Evolutionary conservation across 2,113 vertebrate genomes (phyloP).

Genomic region (Cryptomyrus ogoouensis): DNA sequence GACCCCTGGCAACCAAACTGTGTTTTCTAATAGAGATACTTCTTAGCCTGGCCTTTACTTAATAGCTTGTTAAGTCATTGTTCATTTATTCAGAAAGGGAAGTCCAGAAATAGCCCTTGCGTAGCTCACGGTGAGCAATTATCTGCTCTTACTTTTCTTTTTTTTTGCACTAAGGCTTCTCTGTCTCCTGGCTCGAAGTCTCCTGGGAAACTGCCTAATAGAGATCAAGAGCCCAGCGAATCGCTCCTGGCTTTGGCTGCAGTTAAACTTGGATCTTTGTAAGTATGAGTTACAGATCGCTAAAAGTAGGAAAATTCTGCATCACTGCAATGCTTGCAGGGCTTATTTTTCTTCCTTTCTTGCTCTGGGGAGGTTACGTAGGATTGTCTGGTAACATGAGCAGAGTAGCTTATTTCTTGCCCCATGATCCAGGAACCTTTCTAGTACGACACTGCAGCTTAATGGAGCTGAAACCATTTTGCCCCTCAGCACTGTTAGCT

Average conservation of each 20-base stretch:
- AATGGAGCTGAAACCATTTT: background rate
- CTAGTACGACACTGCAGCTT: background rate
- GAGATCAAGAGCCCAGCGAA: constrained; percentile 25
- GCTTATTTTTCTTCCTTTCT: background rate
- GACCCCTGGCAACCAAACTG: background rate
- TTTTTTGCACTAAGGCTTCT: constrained; percentile 25
- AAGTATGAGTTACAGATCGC: background rate
- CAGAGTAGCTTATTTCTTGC: background rate
- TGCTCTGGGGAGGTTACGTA: background rate
- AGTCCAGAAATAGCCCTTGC: constrained; percentile 15
- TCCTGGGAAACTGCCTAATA: constrained; percentile 26
- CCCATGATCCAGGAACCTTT: background rate
- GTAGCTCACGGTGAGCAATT: constrained; percentile 39
- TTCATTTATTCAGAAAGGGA: constrained; percentile 1
- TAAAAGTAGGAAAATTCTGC: background rate
- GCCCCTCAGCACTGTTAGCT: background rate
- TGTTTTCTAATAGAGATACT: background rate
- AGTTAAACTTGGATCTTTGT: background rate
- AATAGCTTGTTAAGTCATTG: constrained; percentile 5
- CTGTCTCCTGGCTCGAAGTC: constrained; percentile 17
- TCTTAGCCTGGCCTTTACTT: background rate
- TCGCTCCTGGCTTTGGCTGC: background rate
- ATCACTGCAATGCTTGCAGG: background rate
- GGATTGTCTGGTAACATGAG: background rate
- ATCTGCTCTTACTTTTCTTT: constrained; percentile 18